A percentile compares a stretch with the other conserved stretches of the same genome.
These are phyloP conservation scores for Drosophila prostipennis DNA, from an alignment of 2,888 invertebrate species.

Conservation along the genomic window DNA sequence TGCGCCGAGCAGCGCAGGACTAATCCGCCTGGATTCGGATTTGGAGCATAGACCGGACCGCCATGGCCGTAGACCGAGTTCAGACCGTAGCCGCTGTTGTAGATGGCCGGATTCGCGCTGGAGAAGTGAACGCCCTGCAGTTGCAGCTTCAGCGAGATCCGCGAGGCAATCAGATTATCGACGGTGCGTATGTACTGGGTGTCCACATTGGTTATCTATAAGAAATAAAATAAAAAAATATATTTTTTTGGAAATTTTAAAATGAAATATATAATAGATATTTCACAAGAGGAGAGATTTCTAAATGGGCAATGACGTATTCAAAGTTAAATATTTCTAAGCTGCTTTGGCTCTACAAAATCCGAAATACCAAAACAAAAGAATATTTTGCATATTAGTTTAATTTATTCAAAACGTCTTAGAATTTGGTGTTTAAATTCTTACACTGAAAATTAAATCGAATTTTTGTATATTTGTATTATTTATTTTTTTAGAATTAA, in stretches of 20 bases:
- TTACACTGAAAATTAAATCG: not conserved
- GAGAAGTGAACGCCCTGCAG: slow-evolving; percentile 84
- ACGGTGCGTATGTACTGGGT: slow-evolving; percentile 82
- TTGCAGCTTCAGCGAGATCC: slow-evolving; percentile 82
- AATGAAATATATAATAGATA: too few relatives aligned
- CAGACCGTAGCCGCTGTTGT: slow-evolving; percentile 57
- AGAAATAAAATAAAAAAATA: slow-evolving; percentile 8
- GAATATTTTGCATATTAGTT: not conserved
- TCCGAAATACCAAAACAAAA: not conserved
- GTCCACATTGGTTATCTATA: slow-evolving; percentile 82
- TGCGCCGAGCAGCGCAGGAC: slow-evolving; percentile 89
- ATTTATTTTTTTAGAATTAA: not conserved
- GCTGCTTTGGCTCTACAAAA: not conserved
- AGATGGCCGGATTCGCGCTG: slow-evolving; percentile 73
- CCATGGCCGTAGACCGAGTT: slow-evolving; percentile 73
- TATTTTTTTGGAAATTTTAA: too few relatives aligned
- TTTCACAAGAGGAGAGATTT: too few relatives aligned
- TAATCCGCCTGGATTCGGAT: slow-evolving; percentile 85
- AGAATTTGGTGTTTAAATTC: not conserved
- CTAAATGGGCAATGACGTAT: too few relatives aligned
- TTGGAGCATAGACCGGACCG: slow-evolving; percentile 69
- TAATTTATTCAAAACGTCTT: slow-evolving; percentile 1
- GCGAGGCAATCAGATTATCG: slow-evolving; percentile 83
- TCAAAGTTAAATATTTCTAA: not conserved
- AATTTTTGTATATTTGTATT: not conserved